Base-by-base conservation (phyloP, 2,797 vertebrate genomes). In the Acrossocheilus wenchowensis region DNA sequence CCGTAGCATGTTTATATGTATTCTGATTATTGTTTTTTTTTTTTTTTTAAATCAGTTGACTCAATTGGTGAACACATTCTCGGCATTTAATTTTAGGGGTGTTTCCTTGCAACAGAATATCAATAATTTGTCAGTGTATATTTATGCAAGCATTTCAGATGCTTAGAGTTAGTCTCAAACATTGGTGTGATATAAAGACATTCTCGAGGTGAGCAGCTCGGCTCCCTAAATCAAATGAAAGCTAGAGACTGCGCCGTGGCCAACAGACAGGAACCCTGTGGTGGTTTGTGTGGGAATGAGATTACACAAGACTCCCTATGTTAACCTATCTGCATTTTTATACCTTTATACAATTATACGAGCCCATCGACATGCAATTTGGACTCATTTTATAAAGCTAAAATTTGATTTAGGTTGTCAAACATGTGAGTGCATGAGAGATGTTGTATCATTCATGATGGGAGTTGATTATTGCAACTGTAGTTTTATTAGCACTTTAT, bases 181-280 rank as follows among this genome's bases (percentile, higher is more conserved):
- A 93, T 89, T 90, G 30, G 90, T 87, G 93, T 89, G 92, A 93
- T 95, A 95, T 94, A 92, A 90, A 93, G 92, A 94, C 89, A 92
- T 93, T 93, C 93, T 93, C 23, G 93, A 94, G 93, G 91, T 93
- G 92, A 92, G 94, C 92, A 90, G 86, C 93, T 89, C 82, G 21
- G 52, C 71, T 93, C 90, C 90, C 87, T 90, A 94, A 95, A 95
- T 95, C 92, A 93, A 95, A 96, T 95, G 93, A 95, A 94, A 90
- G 91, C 89, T 87, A 92, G 91, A 94, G 91, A 92, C 92, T 86
- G 87, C 89, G 88, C 91, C 92, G 85, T 87, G 91, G 93, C 91
- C 91, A 92, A 91, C 92, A 91, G 92, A 93, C 88, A 91, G 94
- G 92, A 93, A 92, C 94, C 94, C 94, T 92, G 91, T 92, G 91